Evolutionary conservation across 2,113 vertebrate species (phyloP).

Genomic region (Desmodus rotundus): DNA sequence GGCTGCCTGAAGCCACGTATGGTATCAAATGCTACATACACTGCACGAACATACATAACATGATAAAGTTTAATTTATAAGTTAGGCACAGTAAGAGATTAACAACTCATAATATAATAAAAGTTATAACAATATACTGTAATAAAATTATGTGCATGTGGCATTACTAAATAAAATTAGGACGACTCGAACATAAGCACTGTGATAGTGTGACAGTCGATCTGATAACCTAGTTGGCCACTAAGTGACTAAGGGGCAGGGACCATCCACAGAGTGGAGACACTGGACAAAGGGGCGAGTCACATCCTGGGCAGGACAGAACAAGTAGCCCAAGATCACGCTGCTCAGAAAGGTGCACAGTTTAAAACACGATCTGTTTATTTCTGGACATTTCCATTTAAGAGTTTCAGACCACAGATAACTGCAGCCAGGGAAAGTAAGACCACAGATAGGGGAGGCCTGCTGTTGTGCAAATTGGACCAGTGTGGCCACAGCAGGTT

Average conservation of each 20-base stretch:
- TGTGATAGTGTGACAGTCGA: not conserved
- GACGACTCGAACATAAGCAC: too few relatives aligned
- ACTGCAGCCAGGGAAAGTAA: not conserved
- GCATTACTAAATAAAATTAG: too few relatives aligned
- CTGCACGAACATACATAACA: not conserved
- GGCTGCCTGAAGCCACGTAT: not conserved
- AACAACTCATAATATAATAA: not conserved
- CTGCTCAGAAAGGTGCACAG: not conserved
- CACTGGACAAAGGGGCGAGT: not conserved
- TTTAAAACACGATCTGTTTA: not conserved
- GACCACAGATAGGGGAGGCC: not conserved
- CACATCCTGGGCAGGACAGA: not conserved
- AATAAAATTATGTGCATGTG: too few relatives aligned
- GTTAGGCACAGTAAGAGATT: not conserved
- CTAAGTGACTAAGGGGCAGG: not conserved
- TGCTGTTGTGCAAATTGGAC: accelerated
- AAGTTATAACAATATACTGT: not conserved
- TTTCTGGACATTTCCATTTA: not conserved
- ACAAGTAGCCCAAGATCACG: not conserved
- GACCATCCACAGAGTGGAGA: not conserved
- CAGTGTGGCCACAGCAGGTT: not conserved
- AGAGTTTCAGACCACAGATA: not conserved
- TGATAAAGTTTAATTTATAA: not conserved
- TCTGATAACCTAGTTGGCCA: not conserved
- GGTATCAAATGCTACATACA: not conserved